A percentile compares a stretch with the other conserved stretches of the same genome.
phyloP scores from a whole-genome alignment of 2,888 invertebrate species.

The Orthosia cruda region DNA sequence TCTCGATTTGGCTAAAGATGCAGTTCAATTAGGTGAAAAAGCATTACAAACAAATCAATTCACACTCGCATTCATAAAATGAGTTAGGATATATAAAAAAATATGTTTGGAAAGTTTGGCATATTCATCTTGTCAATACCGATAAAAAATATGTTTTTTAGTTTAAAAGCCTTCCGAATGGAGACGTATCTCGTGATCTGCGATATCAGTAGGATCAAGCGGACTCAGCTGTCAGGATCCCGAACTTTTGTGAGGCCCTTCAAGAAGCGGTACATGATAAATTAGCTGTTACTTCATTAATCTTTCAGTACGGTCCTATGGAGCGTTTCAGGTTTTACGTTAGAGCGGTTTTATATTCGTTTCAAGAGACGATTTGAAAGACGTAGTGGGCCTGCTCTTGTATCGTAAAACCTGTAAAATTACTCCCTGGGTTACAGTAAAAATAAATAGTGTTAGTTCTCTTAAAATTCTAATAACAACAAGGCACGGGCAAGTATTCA shows the following conservation, averaged over 20 bases:
- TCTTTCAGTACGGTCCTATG: slow-evolving; percentile 54
- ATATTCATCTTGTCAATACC: not conserved
- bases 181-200: slow-evolving; percentile 43
- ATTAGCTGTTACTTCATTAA: slow-evolving; percentile 72
- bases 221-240: slow-evolving; percentile 52
- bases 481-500: no score
- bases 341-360: slow-evolving; percentile 23
- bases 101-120: not conserved
- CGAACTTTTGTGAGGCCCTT: slow-evolving; percentile 65
- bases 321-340: slow-evolving; percentile 21
- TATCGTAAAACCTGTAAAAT: not conserved
- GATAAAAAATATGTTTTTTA: slow-evolving; percentile 44
- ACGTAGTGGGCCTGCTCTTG: not conserved
- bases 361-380: slow-evolving; percentile 11
- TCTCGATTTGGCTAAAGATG: no score
- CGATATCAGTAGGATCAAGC: slow-evolving; percentile 38
- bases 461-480: not conserved
- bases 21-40: no score
- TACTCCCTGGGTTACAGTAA: not conserved
- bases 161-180: slow-evolving; percentile 9
- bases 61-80: no score
- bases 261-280: slow-evolving; percentile 71
- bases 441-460: not conserved
- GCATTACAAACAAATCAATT: no score
- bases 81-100: not conserved